These are phyloP conservation scores for Yoshiicerus persimilis DNA, from an alignment of 1,140 invertebrate species.

Conservation along the genomic window DNA sequence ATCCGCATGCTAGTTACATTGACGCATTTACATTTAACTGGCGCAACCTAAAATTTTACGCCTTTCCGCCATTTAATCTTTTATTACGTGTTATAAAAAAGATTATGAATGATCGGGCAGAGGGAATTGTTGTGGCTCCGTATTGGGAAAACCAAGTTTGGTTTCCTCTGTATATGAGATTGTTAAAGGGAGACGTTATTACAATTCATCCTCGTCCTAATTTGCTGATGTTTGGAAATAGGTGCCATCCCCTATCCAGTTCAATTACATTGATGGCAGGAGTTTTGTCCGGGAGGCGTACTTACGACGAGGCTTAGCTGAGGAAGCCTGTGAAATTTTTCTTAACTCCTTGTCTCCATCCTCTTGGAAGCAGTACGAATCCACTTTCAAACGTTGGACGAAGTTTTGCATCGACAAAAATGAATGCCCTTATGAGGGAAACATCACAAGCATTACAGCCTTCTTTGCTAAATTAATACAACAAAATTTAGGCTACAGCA, in stretches of 20 bases:
- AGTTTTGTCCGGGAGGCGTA: not conserved
- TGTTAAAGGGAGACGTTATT: not conserved
- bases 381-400: not conserved
- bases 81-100: conserved; percentile 2
- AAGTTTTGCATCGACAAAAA: not conserved
- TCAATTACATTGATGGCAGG: not conserved
- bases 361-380: not conserved
- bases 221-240: not conserved
- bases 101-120: not conserved
- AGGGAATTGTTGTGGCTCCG: conserved; percentile 26
- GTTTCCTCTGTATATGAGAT: not conserved
- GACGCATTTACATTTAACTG: not conserved
- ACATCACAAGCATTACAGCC: not conserved
- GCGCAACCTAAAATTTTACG: not conserved
- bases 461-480: not conserved
- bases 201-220: not conserved
- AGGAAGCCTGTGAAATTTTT: not conserved
- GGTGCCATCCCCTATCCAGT: not conserved
- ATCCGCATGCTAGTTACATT: not conserved
- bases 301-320: not conserved
- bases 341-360: not conserved
- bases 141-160: conserved; percentile 26
- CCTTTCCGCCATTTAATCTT: conserved; percentile 23
- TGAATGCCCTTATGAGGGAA: not conserved
- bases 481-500: not conserved